Conservation (phyloP, 1,140 invertebrate species). For the Araneus ventricosus region DNA sequence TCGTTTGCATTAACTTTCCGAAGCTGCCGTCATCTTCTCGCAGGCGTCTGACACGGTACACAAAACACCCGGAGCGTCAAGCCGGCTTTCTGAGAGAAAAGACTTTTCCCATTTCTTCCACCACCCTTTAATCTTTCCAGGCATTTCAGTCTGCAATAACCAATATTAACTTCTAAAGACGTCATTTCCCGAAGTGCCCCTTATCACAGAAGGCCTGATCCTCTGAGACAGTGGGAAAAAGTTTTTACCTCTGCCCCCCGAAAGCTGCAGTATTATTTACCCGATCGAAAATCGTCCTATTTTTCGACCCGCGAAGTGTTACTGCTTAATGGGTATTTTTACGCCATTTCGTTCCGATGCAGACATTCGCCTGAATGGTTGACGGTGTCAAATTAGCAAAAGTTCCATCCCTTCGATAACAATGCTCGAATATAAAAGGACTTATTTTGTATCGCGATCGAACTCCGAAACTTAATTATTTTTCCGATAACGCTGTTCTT, state of each 20-base stretch:
- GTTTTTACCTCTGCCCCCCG: background rate
- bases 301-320: slow-evolving; percentile 15
- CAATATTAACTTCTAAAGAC: slow-evolving; percentile 33
- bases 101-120: background rate
- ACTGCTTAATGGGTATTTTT: slow-evolving; percentile 36
- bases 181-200: background rate
- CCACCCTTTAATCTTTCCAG: background rate
- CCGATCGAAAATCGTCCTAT: slow-evolving; percentile 29
- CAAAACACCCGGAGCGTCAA: too few relatives aligned
- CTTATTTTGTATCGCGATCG: slow-evolving; percentile 45
- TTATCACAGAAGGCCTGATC: slow-evolving; percentile 4
- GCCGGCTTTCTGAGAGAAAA: background rate
- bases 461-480: slow-evolving; percentile 41
- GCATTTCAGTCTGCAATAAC: slow-evolving; percentile 24
- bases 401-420: slow-evolving; percentile 14
- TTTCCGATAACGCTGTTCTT: slow-evolving; percentile 52
- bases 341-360: slow-evolving; percentile 27
- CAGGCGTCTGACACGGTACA: too few relatives aligned
- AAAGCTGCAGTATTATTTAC: background rate
- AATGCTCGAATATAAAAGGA: slow-evolving; percentile 6
- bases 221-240: background rate
- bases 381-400: slow-evolving; percentile 48
- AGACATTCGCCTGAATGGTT: slow-evolving; percentile 28
- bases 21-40: too few relatives aligned
- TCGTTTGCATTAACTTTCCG: too few relatives aligned